Evolutionary conservation across 2,113 vertebrate genomes (phyloP).

Genomic region (Poeciliopsis retropinna): DNA sequence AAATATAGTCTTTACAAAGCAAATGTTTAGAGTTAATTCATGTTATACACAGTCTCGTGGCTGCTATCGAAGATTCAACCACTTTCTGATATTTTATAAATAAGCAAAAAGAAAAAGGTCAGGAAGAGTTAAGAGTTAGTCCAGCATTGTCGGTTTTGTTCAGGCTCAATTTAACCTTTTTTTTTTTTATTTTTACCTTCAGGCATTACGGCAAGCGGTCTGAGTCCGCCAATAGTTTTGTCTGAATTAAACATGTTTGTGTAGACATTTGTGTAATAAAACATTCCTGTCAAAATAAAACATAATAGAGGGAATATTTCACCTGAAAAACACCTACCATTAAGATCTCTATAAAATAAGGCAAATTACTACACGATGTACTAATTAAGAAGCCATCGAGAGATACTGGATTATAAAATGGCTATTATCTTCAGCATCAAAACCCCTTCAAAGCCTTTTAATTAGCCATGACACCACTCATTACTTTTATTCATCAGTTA

Average conservation of each 20-base stretch:
- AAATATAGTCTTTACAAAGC: too few relatives aligned
- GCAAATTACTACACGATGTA: constrained; percentile 13
- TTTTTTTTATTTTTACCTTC: neutral
- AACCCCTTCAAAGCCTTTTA: constrained; percentile 27
- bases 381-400: constrained; percentile 32
- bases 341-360: constrained; percentile 27
- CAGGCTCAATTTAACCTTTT: too few relatives aligned
- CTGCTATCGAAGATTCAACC: neutral
- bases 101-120: neutral
- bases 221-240: neutral
- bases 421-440: constrained; percentile 25
- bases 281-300: constrained; percentile 20
- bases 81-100: neutral
- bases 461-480: constrained; percentile 16
- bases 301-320: neutral
- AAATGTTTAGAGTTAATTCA: too few relatives aligned
- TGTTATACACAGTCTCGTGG: too few relatives aligned
- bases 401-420: constrained; percentile 37
- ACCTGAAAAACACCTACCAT: constrained; percentile 6
- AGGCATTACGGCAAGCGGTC: neutral
- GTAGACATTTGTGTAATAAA: constrained; percentile 15
- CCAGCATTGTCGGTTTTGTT: too few relatives aligned
- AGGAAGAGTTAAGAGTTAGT: neutral
- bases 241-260: neutral
- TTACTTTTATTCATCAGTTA: constrained; percentile 10